Conservation (phyloP, 2,888 invertebrate species). For the Lydus trimaculatus region DNA sequence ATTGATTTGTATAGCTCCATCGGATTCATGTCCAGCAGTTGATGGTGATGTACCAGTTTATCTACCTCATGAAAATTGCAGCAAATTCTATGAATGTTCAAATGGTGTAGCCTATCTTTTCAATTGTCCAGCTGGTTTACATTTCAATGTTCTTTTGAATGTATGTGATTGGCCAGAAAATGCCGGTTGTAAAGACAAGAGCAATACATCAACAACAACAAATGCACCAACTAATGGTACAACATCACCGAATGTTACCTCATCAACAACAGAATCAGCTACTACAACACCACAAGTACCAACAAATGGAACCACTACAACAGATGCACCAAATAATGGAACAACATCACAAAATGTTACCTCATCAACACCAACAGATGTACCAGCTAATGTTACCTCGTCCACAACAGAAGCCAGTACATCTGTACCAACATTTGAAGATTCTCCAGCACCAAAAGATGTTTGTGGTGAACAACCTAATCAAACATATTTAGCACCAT, state of each 20-base stretch:
- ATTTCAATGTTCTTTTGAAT: constrained; percentile 37
- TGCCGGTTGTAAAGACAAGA: constrained; percentile 34
- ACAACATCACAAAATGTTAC: neutral
- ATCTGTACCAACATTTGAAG: constrained; percentile 6
- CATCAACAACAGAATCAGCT: neutral
- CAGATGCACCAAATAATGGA: neutral
- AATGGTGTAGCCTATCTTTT: constrained; percentile 39
- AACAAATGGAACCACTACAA: constrained; percentile 1
- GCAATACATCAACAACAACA: neutral
- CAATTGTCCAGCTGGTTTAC: constrained; percentile 38
- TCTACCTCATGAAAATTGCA: constrained; percentile 30
- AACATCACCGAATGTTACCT: too few species aligned
- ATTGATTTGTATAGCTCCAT: too few species aligned
- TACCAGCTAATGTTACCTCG: neutral
- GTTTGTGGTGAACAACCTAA: constrained; percentile 5
- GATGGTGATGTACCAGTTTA: constrained; percentile 25
- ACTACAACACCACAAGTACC: neutral
- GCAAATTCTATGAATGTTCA: constrained; percentile 37
- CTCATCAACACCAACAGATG: neutral
- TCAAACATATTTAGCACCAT: constrained; percentile 12
- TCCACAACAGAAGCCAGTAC: neutral
- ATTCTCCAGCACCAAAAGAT: neutral
- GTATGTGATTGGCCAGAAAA: constrained; percentile 40
- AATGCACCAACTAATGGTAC: neutral
- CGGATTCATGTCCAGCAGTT: neutral